Percentiles rank a stretch among this genome's conserved stretches.
Conservation (phyloP, 2,888 invertebrate species). For the Thalpophila matura region DNA sequence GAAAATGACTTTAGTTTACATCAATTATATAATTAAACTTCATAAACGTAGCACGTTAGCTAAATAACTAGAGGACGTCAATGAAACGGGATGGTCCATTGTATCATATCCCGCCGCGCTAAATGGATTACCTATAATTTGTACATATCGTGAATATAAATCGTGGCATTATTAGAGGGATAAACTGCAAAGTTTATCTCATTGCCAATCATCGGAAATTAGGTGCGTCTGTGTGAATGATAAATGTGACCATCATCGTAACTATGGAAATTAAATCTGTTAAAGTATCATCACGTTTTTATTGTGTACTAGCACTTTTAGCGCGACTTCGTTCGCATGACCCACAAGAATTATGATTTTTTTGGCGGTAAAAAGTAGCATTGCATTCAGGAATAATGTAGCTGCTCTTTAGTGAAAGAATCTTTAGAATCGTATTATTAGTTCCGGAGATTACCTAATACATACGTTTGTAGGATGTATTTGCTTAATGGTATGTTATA, state of each 20-base stretch:
- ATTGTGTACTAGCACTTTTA: neutral
- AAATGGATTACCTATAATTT: conserved; percentile 32
- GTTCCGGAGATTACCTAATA: no score
- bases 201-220: conserved; percentile 54
- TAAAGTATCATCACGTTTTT: neutral
- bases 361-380: no score
- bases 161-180: conserved; percentile 36
- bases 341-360: no score
- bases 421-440: no score
- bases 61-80: neutral
- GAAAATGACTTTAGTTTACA: neutral
- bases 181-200: conserved; percentile 47
- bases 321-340: no score
- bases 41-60: neutral
- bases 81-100: conserved; percentile 12
- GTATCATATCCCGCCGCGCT: conserved; percentile 11
- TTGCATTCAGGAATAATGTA: no score
- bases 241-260: conserved; percentile 17
- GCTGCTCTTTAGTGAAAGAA: no score
- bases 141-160: conserved; percentile 43
- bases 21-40: no score
- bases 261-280: conserved; percentile 3
- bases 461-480: no score
- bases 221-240: conserved; percentile 20
- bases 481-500: no score